A percentile compares a stretch with the other conserved stretches of the same genome.
These are phyloP conservation scores for Xylophagus ater DNA, from an alignment of 2,888 invertebrate species.

Conservation along the genomic window DNA sequence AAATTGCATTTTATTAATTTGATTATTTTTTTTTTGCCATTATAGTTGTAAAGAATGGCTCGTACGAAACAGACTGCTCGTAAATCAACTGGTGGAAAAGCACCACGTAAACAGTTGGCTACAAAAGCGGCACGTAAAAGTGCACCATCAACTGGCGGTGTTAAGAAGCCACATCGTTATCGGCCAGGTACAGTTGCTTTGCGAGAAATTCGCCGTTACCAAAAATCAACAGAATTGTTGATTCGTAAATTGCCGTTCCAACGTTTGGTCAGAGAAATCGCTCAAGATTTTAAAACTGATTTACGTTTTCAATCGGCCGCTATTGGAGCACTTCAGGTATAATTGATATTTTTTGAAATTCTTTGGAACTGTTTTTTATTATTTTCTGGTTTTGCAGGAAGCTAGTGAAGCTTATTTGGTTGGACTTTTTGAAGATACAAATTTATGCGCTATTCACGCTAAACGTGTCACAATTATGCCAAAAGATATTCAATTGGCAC, in stretches of 20 bases:
- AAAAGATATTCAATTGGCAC: slow-evolving; percentile 91
- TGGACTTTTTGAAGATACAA: slow-evolving; percentile 93
- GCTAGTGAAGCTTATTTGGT: slow-evolving; percentile 85
- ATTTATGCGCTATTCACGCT: slow-evolving; percentile 92
- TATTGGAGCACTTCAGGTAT: slow-evolving; percentile 79
- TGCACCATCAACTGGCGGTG: slow-evolving; percentile 88
- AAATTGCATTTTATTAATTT: too few relatives aligned
- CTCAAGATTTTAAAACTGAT: slow-evolving; percentile 95
- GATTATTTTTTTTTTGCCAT: not conserved
- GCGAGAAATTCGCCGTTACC: slow-evolving; percentile 93
- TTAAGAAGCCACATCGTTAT: slow-evolving; percentile 95
- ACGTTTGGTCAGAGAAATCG: slow-evolving; percentile 91
- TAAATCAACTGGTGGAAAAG: slow-evolving; percentile 95
- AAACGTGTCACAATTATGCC: slow-evolving; percentile 98
- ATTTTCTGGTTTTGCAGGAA: slow-evolving; percentile 46
- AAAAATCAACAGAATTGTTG: slow-evolving; percentile 89
- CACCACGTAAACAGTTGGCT: slow-evolving; percentile 86
- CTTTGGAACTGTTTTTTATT: not conserved
- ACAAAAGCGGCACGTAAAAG: slow-evolving; percentile 93
- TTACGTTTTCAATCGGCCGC: slow-evolving; percentile 92
- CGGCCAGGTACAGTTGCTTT: slow-evolving; percentile 94
- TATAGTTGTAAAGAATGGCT: slow-evolving; percentile 56
- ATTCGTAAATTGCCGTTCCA: slow-evolving; percentile 95
- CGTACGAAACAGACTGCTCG: slow-evolving; percentile 97
- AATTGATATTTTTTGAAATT: not conserved